phyloP scores from a whole-genome alignment of 2,797 vertebrate genomes.

The Passerculus sandwichensis region DNA sequence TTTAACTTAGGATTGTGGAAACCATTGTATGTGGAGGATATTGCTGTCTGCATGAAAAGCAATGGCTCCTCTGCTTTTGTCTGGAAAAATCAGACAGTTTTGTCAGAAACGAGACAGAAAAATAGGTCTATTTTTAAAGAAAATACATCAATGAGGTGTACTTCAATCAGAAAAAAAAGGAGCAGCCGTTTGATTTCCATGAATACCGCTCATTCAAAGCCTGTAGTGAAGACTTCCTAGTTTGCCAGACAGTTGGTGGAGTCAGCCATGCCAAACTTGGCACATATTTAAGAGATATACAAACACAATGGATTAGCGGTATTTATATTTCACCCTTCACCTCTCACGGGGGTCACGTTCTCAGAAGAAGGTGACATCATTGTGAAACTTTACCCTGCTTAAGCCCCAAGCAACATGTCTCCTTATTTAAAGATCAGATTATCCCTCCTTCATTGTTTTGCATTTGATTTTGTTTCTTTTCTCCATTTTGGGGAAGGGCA shows the following conservation, averaged over 20 bases:
- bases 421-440: constrained; percentile 92
- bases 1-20: not conserved
- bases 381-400: constrained; percentile 83
- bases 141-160: constrained; percentile 5
- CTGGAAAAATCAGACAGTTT: not conserved
- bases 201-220: constrained; percentile 30
- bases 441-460: constrained; percentile 84
- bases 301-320: constrained; percentile 54
- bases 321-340: constrained; percentile 70
- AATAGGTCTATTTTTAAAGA: not conserved
- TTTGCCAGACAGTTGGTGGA: constrained; percentile 45
- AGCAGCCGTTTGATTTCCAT: constrained; percentile 17
- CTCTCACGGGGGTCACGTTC: constrained; percentile 65
- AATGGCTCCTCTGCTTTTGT: not conserved
- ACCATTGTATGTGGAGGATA: not conserved
- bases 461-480: constrained; percentile 83
- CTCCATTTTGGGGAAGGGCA: constrained; percentile 79
- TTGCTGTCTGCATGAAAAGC: not conserved
- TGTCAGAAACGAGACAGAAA: not conserved
- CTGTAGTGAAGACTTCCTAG: constrained; percentile 43
- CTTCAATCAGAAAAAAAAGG: not conserved
- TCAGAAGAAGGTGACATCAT: constrained; percentile 88
- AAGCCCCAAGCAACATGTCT: constrained; percentile 84
- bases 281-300: constrained; percentile 56
- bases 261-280: constrained; percentile 50